phyloP scores from a whole-genome alignment of 2,113 vertebrate genomes.

The Tauraco erythrolophus region DNA sequence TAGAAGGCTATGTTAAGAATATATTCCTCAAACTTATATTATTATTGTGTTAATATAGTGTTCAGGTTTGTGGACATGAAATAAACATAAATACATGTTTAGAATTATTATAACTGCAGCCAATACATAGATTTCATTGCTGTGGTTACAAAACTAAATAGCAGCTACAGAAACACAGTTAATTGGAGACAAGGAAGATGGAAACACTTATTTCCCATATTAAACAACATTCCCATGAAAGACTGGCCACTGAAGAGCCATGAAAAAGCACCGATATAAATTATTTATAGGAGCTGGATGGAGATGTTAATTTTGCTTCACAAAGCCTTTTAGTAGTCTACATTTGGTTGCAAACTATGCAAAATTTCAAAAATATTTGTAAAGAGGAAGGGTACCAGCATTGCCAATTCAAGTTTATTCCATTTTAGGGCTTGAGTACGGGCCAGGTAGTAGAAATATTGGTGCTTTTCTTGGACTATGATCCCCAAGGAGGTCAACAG shows the following conservation, averaged over 20 bases:
- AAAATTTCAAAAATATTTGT: neutral
- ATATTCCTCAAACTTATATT: neutral
- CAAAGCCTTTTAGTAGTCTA: neutral
- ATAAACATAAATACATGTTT: neutral
- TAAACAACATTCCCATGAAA: slow-evolving; percentile 3
- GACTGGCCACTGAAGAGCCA: neutral
- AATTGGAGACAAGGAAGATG: neutral
- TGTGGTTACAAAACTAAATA: neutral
- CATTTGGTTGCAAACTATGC: neutral
- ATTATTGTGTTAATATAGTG: neutral
- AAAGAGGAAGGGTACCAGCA: neutral
- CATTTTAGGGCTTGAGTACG: neutral
- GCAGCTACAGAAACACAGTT: neutral
- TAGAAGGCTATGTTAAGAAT: neutral
- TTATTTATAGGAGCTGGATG: neutral
- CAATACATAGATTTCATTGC: neutral
- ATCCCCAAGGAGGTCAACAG: neutral
- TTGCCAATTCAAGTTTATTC: neutral
- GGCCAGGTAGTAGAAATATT: neutral
- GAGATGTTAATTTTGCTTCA: neutral
- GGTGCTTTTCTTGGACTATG: neutral
- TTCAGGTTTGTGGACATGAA: neutral
- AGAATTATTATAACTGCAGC: neutral
- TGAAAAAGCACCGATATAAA: neutral
- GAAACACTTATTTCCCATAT: neutral